A percentile compares a stretch with the other conserved stretches of the same genome.
Evolutionary conservation across 2,888 invertebrate genomes (phyloP).

Genomic region (Caenorhabditis zanzibari): DNA sequence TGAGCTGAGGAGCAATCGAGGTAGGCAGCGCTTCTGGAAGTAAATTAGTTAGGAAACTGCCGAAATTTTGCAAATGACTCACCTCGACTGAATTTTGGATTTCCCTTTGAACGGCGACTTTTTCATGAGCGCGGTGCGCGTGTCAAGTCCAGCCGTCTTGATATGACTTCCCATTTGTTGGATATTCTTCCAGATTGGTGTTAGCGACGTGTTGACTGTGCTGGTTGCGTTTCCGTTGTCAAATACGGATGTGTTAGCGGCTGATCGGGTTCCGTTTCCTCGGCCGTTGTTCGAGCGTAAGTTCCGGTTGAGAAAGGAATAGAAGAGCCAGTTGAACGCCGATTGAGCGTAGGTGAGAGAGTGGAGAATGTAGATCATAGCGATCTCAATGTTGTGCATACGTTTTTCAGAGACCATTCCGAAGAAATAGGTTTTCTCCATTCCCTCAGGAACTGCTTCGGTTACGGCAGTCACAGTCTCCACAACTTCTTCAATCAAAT

Average conservation of each 20-base stretch:
- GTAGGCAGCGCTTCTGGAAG: constrained; percentile 68
- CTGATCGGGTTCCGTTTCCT: constrained; percentile 69
- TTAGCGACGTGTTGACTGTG: constrained; percentile 66
- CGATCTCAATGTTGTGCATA: constrained; percentile 44
- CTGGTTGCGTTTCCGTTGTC: constrained; percentile 68
- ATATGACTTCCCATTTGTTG: constrained; percentile 80
- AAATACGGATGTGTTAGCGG: constrained; percentile 67
- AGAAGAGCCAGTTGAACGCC: constrained; percentile 83
- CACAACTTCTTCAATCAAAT: constrained; percentile 16
- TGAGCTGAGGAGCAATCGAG: constrained; percentile 64
- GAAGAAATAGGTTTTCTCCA: constrained; percentile 48
- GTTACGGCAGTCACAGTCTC: neutral
- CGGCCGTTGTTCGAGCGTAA: constrained; percentile 67
- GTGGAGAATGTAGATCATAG: constrained; percentile 79
- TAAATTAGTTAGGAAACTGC: neutral
- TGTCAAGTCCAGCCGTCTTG: constrained; percentile 78
- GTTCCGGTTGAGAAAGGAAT: constrained; percentile 81
- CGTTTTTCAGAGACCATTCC: constrained; percentile 36
- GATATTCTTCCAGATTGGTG: constrained; percentile 79
- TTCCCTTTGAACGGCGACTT: constrained; percentile 78
- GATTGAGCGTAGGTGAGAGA: constrained; percentile 81
- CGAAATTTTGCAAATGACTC: constrained; percentile 16
- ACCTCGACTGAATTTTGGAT: constrained; percentile 78
- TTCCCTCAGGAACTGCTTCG: neutral
- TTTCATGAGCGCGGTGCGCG: constrained; percentile 74